These are phyloP conservation scores for Scaptomyza parva DNA, from an alignment of 2,888 invertebrate genomes.

Conservation along the genomic window DNA sequence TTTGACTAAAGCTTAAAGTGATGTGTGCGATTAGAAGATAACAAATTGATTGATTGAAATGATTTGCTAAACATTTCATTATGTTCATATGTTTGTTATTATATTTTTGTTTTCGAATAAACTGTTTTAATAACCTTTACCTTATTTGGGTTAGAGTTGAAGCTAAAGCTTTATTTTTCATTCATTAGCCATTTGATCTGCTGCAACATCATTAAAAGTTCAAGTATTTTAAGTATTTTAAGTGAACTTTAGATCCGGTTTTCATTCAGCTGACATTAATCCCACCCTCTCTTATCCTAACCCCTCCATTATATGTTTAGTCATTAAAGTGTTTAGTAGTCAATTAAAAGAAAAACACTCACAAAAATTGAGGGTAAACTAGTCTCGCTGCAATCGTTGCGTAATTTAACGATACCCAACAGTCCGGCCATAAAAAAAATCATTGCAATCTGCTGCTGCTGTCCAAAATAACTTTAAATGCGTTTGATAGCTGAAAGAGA, in stretches of 20 bases:
- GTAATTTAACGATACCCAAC: constrained; percentile 41
- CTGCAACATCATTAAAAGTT: neutral
- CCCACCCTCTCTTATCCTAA: neutral
- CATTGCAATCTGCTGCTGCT: constrained; percentile 2
- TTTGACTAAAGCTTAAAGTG: neutral
- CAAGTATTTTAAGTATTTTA: constrained; percentile 1
- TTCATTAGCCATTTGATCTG: constrained; percentile 1
- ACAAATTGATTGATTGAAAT: too few species aligned
- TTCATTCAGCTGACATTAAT: constrained; percentile 16
- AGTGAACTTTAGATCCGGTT: neutral
- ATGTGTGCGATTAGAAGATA: too few species aligned
- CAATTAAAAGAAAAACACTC: constrained; percentile 28
- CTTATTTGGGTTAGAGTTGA: neutral
- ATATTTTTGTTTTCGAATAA: too few species aligned
- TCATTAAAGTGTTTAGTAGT: constrained; percentile 22
- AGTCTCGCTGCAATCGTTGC: constrained; percentile 26
- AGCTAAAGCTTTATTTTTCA: neutral
- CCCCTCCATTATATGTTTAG: constrained; percentile 5
- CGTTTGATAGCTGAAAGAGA: constrained; percentile 33
- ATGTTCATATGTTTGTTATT: too few species aligned
- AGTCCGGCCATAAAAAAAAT: constrained; percentile 18
- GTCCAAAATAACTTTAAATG: constrained; percentile 28
- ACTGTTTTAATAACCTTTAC: neutral
- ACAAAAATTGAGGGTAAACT: constrained; percentile 25
- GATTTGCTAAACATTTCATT: too few species aligned